phyloP scores from a whole-genome alignment of 1,140 invertebrate species.

The Leguminivora glycinivorella region DNA sequence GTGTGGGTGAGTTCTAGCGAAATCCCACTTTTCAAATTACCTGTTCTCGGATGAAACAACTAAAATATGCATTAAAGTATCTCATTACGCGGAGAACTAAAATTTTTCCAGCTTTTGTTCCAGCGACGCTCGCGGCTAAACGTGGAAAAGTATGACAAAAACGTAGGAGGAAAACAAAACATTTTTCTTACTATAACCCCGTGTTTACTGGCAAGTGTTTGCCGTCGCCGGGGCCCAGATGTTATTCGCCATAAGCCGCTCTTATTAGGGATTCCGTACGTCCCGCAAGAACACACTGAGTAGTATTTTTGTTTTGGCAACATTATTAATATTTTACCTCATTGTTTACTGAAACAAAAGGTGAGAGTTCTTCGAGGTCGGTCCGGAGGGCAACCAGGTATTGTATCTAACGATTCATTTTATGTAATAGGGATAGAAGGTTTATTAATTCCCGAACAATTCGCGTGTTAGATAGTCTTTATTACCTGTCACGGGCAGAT shows the following conservation, averaged over 20 bases:
- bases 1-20: not conserved
- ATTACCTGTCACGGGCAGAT: not conserved
- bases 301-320: slow-evolving; percentile 59
- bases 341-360: slow-evolving; percentile 29
- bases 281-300: slow-evolving; percentile 46
- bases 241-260: slow-evolving; percentile 69
- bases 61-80: slow-evolving; percentile 20
- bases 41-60: not conserved
- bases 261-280: slow-evolving; percentile 71
- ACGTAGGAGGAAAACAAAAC: slow-evolving; percentile 60
- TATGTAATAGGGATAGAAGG: not conserved
- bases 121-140: not conserved
- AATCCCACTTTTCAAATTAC: not conserved
- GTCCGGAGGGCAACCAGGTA: not conserved
- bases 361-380: slow-evolving; percentile 14
- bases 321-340: slow-evolving; percentile 49
- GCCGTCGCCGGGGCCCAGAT: slow-evolving; percentile 64
- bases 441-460: not conserved
- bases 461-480: not conserved
- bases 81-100: slow-evolving; percentile 4
- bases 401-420: not conserved
- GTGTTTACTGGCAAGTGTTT: slow-evolving; percentile 72
- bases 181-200: slow-evolving; percentile 67
- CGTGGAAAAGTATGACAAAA: slow-evolving; percentile 48
- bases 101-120: slow-evolving; percentile 14